Base-by-base conservation (phyloP, 2,113 vertebrate genomes). In the Taxidea taxus region DNA sequence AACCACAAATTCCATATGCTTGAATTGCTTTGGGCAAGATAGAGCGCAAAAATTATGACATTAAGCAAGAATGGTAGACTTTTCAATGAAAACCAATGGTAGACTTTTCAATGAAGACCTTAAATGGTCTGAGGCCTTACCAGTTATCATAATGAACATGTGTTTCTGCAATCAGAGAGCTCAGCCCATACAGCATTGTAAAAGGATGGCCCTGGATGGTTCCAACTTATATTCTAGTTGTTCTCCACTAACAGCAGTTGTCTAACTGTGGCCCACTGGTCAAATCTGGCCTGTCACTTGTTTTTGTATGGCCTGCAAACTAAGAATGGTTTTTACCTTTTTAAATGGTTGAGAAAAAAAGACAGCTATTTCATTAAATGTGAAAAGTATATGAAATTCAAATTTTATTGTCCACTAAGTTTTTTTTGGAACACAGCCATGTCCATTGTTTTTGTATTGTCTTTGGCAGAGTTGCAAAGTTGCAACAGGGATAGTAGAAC, bases 21-120 rank as follows among this genome's bases (percentile, higher is more conserved):
- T 91, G 51, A 92, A 92, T 82, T 78, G 78, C 37, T 80, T 72
- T 90, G 80, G 74, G 56, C 74, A 84, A 87, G 51, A 25, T 21
- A 87, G 51, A 91, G 54, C 74, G n/a, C 54, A 93, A 95, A 85
- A 90, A 80, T 88, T 80, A 82, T 90, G 44, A 95, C 58, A 81
- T 68, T 42, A 90, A 95, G 44, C 68, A 62, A 66, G 47, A 86
- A 74, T 90, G 81, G 47, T 54, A 42, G 72, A 66, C 8, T 75
- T 93, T 96, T 88, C 21, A 88, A 3, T 68, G 56, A 90, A 81
- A 86, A 88, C 16, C 27, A n/a, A n/a, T 90, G 82, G 47, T 54
- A 42, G 72, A 66, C 8, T 75, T 93, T 96, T 88, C 21, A 88
- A 3, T 68, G 56, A 90, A 81, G 89, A 88, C 16, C 27, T 94